Evolutionary conservation across 2,113 vertebrate genomes (phyloP).

Genomic region (Meles meles): DNA sequence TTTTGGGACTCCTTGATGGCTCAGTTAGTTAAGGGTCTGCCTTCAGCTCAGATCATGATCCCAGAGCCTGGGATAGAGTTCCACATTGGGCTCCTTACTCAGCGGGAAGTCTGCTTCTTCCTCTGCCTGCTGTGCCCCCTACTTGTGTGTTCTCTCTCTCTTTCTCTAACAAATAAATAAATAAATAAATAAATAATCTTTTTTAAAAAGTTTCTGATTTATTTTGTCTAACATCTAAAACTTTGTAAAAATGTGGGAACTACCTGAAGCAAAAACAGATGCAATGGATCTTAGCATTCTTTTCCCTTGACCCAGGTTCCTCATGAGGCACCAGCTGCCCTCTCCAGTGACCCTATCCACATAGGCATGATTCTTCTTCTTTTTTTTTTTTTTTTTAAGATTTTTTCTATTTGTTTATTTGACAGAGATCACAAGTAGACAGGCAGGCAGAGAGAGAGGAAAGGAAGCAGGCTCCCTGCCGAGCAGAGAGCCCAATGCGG

Average conservation of each 20-base stretch:
- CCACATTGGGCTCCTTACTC: not conserved
- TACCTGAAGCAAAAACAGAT: not conserved
- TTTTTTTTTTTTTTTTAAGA: no score
- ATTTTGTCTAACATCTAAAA: conserved; percentile 3
- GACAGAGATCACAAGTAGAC: no score
- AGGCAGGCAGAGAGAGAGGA: no score
- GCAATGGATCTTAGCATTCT: not conserved
- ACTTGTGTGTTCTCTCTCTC: no score
- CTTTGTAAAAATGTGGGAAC: not conserved
- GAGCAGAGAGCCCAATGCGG: no score
- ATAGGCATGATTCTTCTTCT: not conserved
- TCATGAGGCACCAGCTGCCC: not conserved
- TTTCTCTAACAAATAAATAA: not conserved
- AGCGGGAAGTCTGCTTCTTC: not conserved
- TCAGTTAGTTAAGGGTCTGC: no score
- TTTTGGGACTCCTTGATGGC: not conserved
- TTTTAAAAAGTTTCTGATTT: not conserved
- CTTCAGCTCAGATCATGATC: not conserved
- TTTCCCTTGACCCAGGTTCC: not conserved
- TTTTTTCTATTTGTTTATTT: no score
- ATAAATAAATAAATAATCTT: not conserved
- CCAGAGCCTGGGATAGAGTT: no score
- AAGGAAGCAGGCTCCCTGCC: no score
- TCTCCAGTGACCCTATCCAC: not conserved
- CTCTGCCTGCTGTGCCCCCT: not conserved